Base-by-base conservation (phyloP, 1,140 invertebrate genomes). In the Atta colombica region DNA sequence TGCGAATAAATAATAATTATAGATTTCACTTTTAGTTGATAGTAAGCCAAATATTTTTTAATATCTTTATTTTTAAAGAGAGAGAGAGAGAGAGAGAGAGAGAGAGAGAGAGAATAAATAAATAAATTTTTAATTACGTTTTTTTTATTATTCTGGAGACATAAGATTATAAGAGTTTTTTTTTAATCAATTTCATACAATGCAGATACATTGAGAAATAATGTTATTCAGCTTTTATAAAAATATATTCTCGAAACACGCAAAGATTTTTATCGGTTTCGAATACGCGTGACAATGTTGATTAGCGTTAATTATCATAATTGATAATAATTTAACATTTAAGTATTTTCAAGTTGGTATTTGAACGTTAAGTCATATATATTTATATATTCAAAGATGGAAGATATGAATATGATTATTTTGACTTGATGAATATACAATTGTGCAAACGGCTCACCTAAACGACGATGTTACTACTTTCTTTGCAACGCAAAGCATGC, bases 391-490 rank as follows among this genome's bases (percentile, higher is more conserved):
- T 72, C 12, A 25, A 55, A 31, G 25, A 18, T 31, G 16, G 28
- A 12, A 28, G 25, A 58, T 74, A 74, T 31, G 28, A 58, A 74
- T 21, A 10, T n/a, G 28, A 71, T 25, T 39, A 77, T 61, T 77
- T 45, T 16, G 16, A 3, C 3, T 25, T 25, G 18, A n/a, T 21
- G 39, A 55, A 55, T 45, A 60, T 45, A 77, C 35, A 55, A 61
- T 45, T 63, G n/a, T 60, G 45, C 12, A 77, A 77, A 63, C n/a
- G 74, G 53, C 25, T 31, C 5, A 51, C 6, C 61, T 25, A 16
- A 5, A 49, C 39, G 77, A 65, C 28, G 35, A 65, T 65, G 61
- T 77, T 63, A 63, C 35, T 61, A 63, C 21, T 63, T 66, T 53
- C 39, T 18, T 78, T 63, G 31, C 8, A 25, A 7, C 21, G 25